Evolutionary conservation across 2,797 vertebrate genomes (phyloP).

Genomic region (Cynodonichthys magdalenae): DNA sequence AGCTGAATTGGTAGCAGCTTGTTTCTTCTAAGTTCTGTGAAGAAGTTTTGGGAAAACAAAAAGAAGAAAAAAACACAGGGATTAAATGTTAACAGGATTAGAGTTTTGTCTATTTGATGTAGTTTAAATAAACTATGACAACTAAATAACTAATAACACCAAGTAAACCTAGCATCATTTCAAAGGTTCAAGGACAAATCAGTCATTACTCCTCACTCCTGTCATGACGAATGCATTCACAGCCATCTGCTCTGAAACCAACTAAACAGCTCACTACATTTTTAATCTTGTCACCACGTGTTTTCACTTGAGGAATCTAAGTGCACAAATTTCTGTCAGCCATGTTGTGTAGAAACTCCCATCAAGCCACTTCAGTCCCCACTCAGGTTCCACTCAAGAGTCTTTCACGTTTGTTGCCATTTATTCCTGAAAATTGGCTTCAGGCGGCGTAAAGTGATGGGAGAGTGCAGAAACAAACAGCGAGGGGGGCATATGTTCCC

Average conservation of each 20-base stretch:
- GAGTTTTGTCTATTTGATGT: constrained; percentile 12
- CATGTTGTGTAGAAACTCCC: constrained; percentile 19
- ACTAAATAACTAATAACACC: constrained; percentile 5
- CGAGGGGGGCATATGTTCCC: constrained; percentile 33
- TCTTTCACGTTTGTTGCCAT: constrained; percentile 35
- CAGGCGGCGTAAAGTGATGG: constrained; percentile 38
- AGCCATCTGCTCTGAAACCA: constrained; percentile 1
- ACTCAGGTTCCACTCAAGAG: constrained; percentile 15
- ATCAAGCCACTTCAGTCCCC: constrained; percentile 25
- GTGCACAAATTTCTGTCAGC: constrained; percentile 19
- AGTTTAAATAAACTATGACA: constrained; percentile 8
- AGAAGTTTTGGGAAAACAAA: constrained; percentile 13
- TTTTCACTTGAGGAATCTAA: constrained; percentile 14
- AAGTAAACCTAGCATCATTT: neutral
- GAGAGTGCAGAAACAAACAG: constrained; percentile 38
- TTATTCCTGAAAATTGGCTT: constrained; percentile 56
- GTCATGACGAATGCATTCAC: constrained; percentile 1
- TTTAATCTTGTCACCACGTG: constrained; percentile 17
- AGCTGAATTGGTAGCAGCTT: constrained; percentile 16
- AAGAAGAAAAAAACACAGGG: neutral
- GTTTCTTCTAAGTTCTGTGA: constrained; percentile 13
- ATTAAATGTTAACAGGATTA: constrained; percentile 17
- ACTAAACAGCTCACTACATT: constrained; percentile 1
- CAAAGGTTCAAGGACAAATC: neutral
- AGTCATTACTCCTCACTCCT: no score